A percentile compares a stretch with the other conserved stretches of the same genome.
phyloP scores from a whole-genome alignment of 2,113 vertebrate species.

The Peromyscus maniculatus region DNA sequence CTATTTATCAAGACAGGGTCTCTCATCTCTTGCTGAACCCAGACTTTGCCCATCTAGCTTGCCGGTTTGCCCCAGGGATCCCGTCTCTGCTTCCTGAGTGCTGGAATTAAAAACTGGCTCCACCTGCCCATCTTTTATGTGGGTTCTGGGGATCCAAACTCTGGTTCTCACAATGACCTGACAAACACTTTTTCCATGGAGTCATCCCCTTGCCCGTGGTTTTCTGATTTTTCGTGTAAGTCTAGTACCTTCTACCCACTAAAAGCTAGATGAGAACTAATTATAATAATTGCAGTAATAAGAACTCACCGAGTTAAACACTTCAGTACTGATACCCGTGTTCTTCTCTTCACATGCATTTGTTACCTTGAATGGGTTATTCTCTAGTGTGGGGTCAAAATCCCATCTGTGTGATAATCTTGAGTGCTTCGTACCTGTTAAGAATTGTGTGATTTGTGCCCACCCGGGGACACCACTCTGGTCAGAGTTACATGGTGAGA shows the following conservation, averaged over 20 bases:
- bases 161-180: neutral
- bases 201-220: neutral
- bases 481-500: neutral
- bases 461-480: neutral
- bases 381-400: neutral
- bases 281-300: neutral
- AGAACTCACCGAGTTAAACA: neutral
- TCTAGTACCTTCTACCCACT: neutral
- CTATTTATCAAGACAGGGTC: neutral
- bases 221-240: neutral
- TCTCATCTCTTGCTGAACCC: neutral
- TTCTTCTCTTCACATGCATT: neutral
- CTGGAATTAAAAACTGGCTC: neutral
- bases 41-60: neutral
- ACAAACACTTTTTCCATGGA: too few relatives aligned
- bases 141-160: neutral
- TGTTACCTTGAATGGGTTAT: neutral
- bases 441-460: neutral
- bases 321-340: neutral
- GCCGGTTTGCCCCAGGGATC: neutral
- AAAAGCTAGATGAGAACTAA: neutral
- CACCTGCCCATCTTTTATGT: neutral
- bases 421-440: neutral
- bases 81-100: neutral
- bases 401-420: neutral